phyloP scores from a whole-genome alignment of 2,888 invertebrate genomes.

The Ophion ellenae region DNA sequence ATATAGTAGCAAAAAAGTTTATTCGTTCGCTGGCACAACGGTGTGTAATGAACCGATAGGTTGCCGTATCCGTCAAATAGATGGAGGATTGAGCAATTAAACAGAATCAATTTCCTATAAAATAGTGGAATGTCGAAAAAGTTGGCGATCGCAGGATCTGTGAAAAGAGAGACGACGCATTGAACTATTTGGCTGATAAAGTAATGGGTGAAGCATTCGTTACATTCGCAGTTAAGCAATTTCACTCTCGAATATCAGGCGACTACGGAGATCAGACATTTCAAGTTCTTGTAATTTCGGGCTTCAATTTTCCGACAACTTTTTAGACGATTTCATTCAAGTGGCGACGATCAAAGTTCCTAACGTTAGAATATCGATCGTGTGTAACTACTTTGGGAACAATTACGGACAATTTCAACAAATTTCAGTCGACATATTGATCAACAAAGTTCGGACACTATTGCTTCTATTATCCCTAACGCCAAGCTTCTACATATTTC shows the following conservation, averaged over 20 bases:
- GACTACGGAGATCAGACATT: not conserved
- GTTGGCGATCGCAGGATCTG: conserved; percentile 3
- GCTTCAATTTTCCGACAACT: not conserved
- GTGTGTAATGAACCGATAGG: conserved; percentile 18
- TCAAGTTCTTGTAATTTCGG: not conserved
- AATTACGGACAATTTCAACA: not conserved
- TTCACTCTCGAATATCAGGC: not conserved
- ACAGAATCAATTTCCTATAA: conserved; percentile 36
- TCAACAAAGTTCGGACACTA: too few relatives aligned
- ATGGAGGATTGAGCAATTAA: conserved; percentile 51
- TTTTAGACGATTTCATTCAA: not conserved
- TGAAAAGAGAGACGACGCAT: not conserved
- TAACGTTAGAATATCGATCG: not conserved
- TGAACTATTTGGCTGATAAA: conserved; percentile 8
- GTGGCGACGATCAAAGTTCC: not conserved
- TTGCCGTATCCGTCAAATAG: conserved; percentile 43
- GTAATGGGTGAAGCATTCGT: conserved; percentile 13
- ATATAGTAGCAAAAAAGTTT: conserved; percentile 60
- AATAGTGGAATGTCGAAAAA: conserved; percentile 22
- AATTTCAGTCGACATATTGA: too few relatives aligned
- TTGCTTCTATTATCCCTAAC: too few relatives aligned
- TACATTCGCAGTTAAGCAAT: conserved; percentile 21
- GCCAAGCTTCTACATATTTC: not conserved
- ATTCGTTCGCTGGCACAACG: conserved; percentile 47
- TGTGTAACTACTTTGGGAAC: not conserved